Percentiles rank a stretch among this genome's conserved stretches.
These are phyloP conservation scores for Aurelia aurita DNA, from an alignment of 30 jellyfish, hydroid and myxozoan genomes.

Conservation along the genomic window DNA sequence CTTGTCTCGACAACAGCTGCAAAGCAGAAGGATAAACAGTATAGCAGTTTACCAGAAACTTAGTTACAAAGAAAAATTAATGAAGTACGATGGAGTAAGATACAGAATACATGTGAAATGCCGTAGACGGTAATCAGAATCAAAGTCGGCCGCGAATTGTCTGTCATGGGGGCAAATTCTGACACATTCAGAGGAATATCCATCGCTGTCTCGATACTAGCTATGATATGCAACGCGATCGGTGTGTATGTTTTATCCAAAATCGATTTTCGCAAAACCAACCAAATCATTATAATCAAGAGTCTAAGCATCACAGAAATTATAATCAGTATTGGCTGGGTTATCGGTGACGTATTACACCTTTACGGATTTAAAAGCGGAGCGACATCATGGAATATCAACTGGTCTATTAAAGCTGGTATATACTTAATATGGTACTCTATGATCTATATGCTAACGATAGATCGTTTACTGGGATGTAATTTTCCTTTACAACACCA, in stretches of 20 bases:
- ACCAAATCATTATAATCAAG: constrained; percentile 23
- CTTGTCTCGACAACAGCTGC: no score
- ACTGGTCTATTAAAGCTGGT: neutral
- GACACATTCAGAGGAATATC: neutral
- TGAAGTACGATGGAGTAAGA: no score
- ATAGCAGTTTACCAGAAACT: no score
- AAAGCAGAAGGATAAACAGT: no score
- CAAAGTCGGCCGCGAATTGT: no score
- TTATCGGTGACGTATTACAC: neutral
- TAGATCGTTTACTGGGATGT: constrained; percentile 44
- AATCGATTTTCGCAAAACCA: neutral
- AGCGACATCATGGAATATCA: neutral
- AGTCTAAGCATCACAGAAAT: constrained; percentile 16
- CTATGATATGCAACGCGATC: neutral
- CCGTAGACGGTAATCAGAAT: no score
- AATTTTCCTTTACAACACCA: constrained; percentile 31
- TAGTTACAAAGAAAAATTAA: no score
- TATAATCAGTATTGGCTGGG: constrained; percentile 9
- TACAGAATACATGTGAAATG: no score
- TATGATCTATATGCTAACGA: constrained; percentile 14
- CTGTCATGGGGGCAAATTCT: neutral
- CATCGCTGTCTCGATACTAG: neutral
- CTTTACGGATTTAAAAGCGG: neutral
- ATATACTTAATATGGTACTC: constrained; percentile 35
- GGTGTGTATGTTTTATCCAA: constrained; percentile 14